Evolutionary conservation across 2,888 invertebrate species (phyloP), one percentile per base, ranked within the genome.

Genomic region (Eretmocerus hayati): DNA sequence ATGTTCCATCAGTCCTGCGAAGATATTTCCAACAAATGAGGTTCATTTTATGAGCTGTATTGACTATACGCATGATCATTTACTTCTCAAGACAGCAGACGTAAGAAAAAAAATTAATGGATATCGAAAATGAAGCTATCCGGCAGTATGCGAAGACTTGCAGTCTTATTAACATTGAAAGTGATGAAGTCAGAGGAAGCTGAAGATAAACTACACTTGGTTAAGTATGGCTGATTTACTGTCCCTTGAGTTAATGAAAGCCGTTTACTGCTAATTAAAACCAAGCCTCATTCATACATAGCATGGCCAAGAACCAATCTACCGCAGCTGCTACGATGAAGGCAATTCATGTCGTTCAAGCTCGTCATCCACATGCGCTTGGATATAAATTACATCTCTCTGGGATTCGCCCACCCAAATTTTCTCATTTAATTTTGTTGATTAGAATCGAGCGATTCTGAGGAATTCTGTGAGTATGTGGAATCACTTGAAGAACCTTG

Each of bases 201-300:
- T n/a, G n/a, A n/a, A n/a, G 47, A 40, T 39, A 44, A 49, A 38
- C 31, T 20, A 42, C 40, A 48, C 53, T 42, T 53, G 58, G 62
- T 61, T 65, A 68, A 67, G 66, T 64, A 62, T 58, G 58, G 59
- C 61, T 67, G 67, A 69, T 68, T 69, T 66, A 69, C 66, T 58
- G 64, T 63, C 64, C 55, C 59, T 57, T n/a, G 59, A 64, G 63
- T 67, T 67, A 69, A 68, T 67, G 65, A 65, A 64, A 39, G 23
- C 46, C 65, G 66, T 67, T 68, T 68, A 67, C 67, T 67, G 68
- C 68, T 69, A 68, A 69, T 69, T 69, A 69, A 68, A 68, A 66
- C 61, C 64, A 62, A 66, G 61, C 62, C 61, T 61, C 63, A 62
- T 67, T 67, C 63, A 64, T 65, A 61, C 58, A 44, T 56, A 59